Percentiles rank a stretch among this genome's conserved stretches.
phyloP scores from a whole-genome alignment of 2,113 vertebrate genomes.

The Lipophrys pholis region DNA sequence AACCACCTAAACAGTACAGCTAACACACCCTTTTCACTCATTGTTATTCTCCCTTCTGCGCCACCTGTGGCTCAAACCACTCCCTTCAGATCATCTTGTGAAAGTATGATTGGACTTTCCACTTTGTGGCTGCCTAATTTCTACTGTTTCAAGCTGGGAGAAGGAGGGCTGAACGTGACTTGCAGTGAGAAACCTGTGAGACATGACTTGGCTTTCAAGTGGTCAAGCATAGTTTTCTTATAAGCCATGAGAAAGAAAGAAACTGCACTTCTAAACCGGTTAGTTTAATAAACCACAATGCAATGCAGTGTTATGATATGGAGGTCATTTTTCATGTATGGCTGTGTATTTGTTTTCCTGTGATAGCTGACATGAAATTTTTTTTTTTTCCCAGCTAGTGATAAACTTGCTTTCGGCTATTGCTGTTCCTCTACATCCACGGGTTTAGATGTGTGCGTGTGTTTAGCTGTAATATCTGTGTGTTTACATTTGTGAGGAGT shows the following conservation, averaged over 20 bases:
- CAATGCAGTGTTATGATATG: slow-evolving; percentile 4
- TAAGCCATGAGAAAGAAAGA: background rate
- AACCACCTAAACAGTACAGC: background rate
- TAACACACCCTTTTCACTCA: background rate
- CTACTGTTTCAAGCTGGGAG: background rate
- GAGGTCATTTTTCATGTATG: slow-evolving; percentile 42
- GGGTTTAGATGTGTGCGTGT: slow-evolving; percentile 20
- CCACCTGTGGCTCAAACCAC: slow-evolving; percentile 9
- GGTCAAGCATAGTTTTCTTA: background rate
- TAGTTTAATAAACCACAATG: slow-evolving; percentile 17
- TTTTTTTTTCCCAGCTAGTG: slow-evolving; percentile 40
- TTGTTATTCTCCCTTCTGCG: slow-evolving; percentile 12
- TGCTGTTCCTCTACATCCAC: slow-evolving; percentile 41
- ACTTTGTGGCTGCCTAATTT: slow-evolving; percentile 16
- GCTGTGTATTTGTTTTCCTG: slow-evolving; percentile 41
- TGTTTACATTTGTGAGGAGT: slow-evolving; percentile 6
- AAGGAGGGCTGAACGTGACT: slow-evolving; percentile 4
- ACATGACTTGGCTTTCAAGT: slow-evolving; percentile 4
- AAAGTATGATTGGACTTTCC: slow-evolving; percentile 22
- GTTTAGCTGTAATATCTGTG: background rate
- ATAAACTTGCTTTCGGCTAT: slow-evolving; percentile 52
- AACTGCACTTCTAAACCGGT: background rate
- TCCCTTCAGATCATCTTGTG: slow-evolving; percentile 13
- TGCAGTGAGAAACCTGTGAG: background rate
- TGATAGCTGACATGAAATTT: slow-evolving; percentile 41